Percentiles rank a stretch among this genome's conserved stretches.
phyloP scores from a whole-genome alignment of 2,797 vertebrate species.

The Falco peregrinus region DNA sequence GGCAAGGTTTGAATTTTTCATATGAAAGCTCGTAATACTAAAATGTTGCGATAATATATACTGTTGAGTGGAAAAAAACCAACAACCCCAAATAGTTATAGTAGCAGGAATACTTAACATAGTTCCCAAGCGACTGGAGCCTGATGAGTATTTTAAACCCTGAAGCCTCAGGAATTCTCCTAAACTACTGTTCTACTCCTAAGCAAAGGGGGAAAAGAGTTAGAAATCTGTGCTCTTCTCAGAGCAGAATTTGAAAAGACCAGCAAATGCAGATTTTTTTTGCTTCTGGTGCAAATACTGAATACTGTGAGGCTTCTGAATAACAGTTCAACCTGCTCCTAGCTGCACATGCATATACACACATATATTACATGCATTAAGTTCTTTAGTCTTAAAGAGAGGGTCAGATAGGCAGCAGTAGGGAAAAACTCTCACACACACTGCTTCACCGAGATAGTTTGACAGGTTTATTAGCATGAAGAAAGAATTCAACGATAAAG shows the following conservation, averaged over 20 bases:
- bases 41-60: constrained; percentile 23
- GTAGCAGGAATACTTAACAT: constrained; percentile 64
- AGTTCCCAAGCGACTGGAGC: constrained; percentile 44
- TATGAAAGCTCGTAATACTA: neutral
- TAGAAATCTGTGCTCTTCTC: neutral
- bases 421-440: neutral
- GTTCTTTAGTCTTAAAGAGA: neutral
- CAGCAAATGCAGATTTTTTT: neutral
- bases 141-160: constrained; percentile 59
- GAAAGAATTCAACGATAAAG: neutral
- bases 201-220: neutral
- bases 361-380: neutral
- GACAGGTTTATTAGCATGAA: neutral
- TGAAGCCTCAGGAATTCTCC: constrained; percentile 42
- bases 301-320: neutral
- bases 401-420: neutral
- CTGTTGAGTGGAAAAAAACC: neutral
- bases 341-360: neutral
- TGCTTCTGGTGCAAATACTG: neutral
- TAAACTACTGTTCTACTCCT: neutral
- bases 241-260: neutral
- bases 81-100: constrained; percentile 21
- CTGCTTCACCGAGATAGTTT: neutral
- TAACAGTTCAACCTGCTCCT: neutral
- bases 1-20: neutral